Evolutionary conservation across 2,113 vertebrate genomes (phyloP).

Genomic region (Epinephelus moara): DNA sequence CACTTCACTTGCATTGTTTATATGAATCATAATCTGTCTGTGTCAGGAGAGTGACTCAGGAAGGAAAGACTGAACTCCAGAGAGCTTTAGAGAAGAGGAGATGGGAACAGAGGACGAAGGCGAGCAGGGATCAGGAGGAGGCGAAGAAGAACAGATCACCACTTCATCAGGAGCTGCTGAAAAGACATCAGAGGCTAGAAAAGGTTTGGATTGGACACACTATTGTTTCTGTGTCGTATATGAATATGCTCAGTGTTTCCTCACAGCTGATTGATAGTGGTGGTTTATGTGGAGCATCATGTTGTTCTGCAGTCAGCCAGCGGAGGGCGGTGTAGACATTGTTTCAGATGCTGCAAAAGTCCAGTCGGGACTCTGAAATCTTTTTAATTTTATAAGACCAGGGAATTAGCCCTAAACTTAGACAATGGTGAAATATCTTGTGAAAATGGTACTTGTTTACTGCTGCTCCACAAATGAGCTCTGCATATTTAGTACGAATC

Average conservation of each 20-base stretch:
- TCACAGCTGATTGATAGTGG: background rate
- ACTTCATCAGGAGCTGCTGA: slow-evolving; percentile 88
- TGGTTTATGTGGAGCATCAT: background rate
- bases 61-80: slow-evolving; percentile 90
- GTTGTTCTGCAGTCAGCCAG: slow-evolving; percentile 52
- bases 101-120: slow-evolving; percentile 86
- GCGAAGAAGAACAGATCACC: slow-evolving; percentile 86
- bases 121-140: slow-evolving; percentile 87
- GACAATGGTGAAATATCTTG: background rate
- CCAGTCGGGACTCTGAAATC: background rate
- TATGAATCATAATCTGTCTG: slow-evolving; percentile 37
- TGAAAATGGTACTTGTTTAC: background rate
- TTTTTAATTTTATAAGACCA: background rate
- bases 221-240: background rate
- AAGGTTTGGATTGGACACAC: slow-evolving; percentile 76
- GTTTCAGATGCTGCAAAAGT: background rate
- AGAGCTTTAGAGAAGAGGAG: slow-evolving; percentile 87
- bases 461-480: background rate
- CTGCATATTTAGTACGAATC: no score
- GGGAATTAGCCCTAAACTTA: background rate
- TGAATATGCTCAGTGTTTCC: background rate
- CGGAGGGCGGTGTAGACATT: slow-evolving; percentile 47
- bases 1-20: background rate
- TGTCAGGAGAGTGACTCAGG: slow-evolving; percentile 71
- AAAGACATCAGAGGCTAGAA: slow-evolving; percentile 88